Evolutionary conservation across 2,888 invertebrate species (phyloP), one percentile per base, ranked within the genome.

Genomic region (Diachrysia chrysitis): DNA sequence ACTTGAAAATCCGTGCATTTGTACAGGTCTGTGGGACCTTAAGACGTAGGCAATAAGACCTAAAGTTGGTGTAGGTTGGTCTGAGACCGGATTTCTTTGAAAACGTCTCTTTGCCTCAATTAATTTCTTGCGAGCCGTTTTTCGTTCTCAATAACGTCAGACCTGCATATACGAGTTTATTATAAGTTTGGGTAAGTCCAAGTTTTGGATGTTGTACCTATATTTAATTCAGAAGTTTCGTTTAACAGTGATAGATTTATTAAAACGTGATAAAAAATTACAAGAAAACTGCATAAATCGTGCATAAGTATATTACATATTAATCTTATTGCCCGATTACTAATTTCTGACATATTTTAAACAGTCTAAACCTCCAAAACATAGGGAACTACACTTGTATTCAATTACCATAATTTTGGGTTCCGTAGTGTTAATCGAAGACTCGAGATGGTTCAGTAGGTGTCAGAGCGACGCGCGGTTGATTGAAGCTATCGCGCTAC

Each of bases 61-160:
- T 9, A 59, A 2, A 61, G 25, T 76, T 19, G 2, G 9, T 63
- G 14, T 17, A 14, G n/a, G 42, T 76, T n/a, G 5, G 10, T 65
- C 14, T 17, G 14, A 23, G 56, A n/a, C 9, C 1, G n/a, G 42
- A n/a, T 71, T 82, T 75, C 78, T 82, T 82, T 82, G 74, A 80
- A 63, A 69, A 73, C 71, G 70, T 74, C 66, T 76, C 78, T 76
- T 51, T 69, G 73, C 85, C 87, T 89, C 89, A 90, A 90, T 91
- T 91, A 89, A 89, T 88, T 90, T 86, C 87, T 90, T 87, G 82
- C 67, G 61, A 78, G 79, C 37, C 66, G 81, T 81, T 81, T 70
- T 69, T 25, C 80, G 82, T 84, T 88, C 86, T 89, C 89, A 88
- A 89, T 89, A 89, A 81, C 69, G 74, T 71, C 71, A 73, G 78